These are phyloP conservation scores for Ditula angustiorana DNA, from an alignment of 2,888 invertebrate genomes.

Conservation along the genomic window DNA sequence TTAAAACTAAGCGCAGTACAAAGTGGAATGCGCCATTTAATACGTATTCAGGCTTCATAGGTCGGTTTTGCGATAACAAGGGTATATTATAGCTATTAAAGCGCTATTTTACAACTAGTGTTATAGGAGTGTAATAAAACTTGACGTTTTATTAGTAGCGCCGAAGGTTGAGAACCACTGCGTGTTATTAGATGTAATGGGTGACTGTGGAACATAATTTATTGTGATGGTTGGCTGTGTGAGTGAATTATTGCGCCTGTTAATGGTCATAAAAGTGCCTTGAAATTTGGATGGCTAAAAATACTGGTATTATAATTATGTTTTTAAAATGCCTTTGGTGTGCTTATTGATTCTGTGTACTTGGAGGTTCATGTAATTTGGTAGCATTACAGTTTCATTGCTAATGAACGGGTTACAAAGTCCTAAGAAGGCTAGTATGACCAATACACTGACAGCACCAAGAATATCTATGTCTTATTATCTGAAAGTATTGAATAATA, in stretches of 20 bases:
- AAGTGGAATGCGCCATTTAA: slow-evolving; percentile 52
- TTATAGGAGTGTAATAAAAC: slow-evolving; percentile 67
- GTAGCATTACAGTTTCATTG: no score
- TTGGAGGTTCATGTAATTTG: no score
- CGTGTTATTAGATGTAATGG: slow-evolving; percentile 41
- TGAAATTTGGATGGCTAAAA: slow-evolving; percentile 6
- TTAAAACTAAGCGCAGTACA: slow-evolving; percentile 40
- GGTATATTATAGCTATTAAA: slow-evolving; percentile 65
- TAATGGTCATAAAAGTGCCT: slow-evolving; percentile 33
- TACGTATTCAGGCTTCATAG: slow-evolving; percentile 55
- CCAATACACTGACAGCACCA: no score
- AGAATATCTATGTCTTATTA: no score
- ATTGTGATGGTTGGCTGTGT: slow-evolving; percentile 31
- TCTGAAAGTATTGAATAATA: no score
- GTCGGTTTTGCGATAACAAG: slow-evolving; percentile 61
- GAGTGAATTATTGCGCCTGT: slow-evolving; percentile 35
- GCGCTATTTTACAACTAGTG: slow-evolving; percentile 65
- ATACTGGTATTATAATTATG: not conserved
- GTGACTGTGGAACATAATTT: slow-evolving; percentile 34
- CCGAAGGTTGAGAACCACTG: slow-evolving; percentile 62
- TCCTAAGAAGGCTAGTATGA: no score
- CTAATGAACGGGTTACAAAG: no score
- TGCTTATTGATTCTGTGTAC: no score
- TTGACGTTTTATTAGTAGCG: slow-evolving; percentile 51
- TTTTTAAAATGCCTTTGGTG: not conserved